Base-by-base conservation (phyloP, 2,797 vertebrate genomes). In the Gallinago stenura region DNA sequence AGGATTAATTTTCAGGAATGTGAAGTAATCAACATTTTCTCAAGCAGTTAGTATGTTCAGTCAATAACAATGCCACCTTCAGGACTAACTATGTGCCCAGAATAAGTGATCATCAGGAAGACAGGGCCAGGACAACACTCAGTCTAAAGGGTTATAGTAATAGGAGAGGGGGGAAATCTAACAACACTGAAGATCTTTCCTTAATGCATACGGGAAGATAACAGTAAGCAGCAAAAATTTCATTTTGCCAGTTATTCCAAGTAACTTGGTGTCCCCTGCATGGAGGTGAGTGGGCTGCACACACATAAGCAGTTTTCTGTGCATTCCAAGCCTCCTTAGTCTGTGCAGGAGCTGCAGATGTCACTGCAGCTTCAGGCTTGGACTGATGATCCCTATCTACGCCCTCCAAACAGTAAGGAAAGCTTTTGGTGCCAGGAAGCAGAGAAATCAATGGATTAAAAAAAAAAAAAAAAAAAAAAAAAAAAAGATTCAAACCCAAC, bases 21-120 rank as follows among this genome's bases (percentile, higher is more conserved):
- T 94, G 89, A 96, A 97, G 83, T 90, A 97, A 95, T 97, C 96
- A 96, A 96, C 87, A 83, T 95, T 94, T 96, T 97, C 91, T 96
- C 85, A 66, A 93, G 92, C 87, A 93, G 90, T 90, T 89, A 93
- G 83, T 83, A 83, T 45, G 56, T 89, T 82, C 94, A 95, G 92
- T 94, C 92, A 96, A 96, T 89, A 97, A 83, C 92, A 94, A 91
- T 94, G 94, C 80, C 92, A 97, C 91, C 87, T 95, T 94, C 94
- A 95, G 83, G 21, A 90, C 73, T 77, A 80, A 58, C 43, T 89
- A 58, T 93, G 90, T 94, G 94, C 70, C 31, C 87, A 73, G 96
- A 94, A 97, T 95, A 77, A 79, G 51, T 10, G 72, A 96, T 91
- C 22, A 64, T 46, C 56, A 56, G 77, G 37, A 79, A 79, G 58